Evolutionary conservation across 2,113 vertebrate genomes (phyloP).

Genomic region (Cyanoramphus novaezelandiae): DNA sequence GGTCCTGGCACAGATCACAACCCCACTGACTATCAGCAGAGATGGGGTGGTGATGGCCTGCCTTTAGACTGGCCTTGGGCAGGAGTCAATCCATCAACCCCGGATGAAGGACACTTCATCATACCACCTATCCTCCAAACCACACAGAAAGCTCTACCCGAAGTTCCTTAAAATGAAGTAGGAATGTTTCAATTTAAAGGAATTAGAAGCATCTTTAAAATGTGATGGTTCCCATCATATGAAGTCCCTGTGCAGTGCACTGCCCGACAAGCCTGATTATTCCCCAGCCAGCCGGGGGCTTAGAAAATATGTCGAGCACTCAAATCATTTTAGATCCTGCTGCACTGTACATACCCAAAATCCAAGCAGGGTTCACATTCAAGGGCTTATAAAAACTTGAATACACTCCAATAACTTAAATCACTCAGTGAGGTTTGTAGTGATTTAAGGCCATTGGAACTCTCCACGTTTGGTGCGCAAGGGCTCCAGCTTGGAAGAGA

Average conservation of each 20-base stretch:
- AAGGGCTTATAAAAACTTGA: constrained; percentile 70
- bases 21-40: neutral
- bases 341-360: constrained; percentile 55
- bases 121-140: neutral
- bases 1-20: neutral
- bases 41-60: neutral
- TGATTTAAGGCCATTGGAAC: constrained; percentile 72
- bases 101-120: neutral
- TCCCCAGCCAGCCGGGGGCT: constrained; percentile 33
- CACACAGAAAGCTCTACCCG: neutral
- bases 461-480: constrained; percentile 37
- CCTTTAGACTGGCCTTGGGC: neutral
- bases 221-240: constrained; percentile 22
- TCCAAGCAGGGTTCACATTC: constrained; percentile 51
- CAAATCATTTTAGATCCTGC: constrained; percentile 62
- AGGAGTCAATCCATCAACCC: neutral
- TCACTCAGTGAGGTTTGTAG: constrained; percentile 63
- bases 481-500: constrained; percentile 61
- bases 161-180: constrained; percentile 30
- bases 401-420: constrained; percentile 69
- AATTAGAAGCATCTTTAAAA: constrained; percentile 66
- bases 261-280: constrained; percentile 33
- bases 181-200: constrained; percentile 58
- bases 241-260: neutral
- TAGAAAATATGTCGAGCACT: constrained; percentile 60